Percentiles rank a stretch among this genome's conserved stretches.
These are phyloP conservation scores for Spilogale gracilis DNA, from an alignment of 2,113 vertebrate species.

Conservation along the genomic window DNA sequence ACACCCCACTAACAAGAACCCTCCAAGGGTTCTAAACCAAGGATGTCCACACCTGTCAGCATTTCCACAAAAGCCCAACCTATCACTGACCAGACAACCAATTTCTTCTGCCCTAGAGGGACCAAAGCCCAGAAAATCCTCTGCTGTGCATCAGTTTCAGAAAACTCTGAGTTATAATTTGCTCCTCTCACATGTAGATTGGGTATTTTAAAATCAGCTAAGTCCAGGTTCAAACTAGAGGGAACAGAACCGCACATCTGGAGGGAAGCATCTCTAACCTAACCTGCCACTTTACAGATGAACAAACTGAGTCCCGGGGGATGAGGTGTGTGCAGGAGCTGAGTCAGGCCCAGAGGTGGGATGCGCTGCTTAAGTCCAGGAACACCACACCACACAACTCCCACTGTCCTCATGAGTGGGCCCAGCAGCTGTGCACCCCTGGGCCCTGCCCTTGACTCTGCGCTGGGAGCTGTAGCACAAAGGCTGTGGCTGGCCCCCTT, in stretches of 20 bases:
- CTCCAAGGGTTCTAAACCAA: not conserved
- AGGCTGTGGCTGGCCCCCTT: not conserved
- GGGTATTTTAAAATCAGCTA: not conserved
- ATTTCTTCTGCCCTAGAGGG: not conserved
- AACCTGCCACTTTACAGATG: not conserved
- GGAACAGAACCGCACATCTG: not conserved
- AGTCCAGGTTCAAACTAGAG: constrained; percentile 24
- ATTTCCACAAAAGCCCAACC: not conserved
- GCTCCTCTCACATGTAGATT: not conserved
- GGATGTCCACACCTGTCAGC: not conserved
- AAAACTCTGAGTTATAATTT: not conserved
- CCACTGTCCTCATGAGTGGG: not conserved
- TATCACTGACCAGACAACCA: not conserved
- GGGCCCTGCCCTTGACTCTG: not conserved
- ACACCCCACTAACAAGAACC: not conserved
- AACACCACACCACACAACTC: not conserved
- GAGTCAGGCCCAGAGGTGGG: not conserved
- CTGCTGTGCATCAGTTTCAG: not conserved
- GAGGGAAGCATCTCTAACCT: not conserved
- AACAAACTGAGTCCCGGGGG: not conserved
- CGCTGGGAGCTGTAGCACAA: not conserved
- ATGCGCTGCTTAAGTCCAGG: not conserved
- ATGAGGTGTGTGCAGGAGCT: accelerated
- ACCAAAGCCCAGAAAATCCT: not conserved
- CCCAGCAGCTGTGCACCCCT: not conserved